Evolutionary conservation across 2,113 vertebrate genomes (phyloP), one percentile per base, ranked within the genome.

Genomic region (Smithornis capensis): DNA sequence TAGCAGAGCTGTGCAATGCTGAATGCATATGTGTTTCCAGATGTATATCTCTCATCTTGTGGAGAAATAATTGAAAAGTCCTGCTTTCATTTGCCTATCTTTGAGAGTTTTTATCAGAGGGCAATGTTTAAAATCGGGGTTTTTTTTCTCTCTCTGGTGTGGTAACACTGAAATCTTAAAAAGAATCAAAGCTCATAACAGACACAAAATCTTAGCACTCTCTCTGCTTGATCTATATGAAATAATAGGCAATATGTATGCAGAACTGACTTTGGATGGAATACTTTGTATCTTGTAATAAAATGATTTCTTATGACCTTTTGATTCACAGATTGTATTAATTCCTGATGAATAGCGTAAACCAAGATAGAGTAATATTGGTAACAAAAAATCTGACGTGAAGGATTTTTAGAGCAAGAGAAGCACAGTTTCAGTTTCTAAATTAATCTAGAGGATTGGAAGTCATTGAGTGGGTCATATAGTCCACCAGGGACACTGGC

Each of bases 111-210:
- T 65, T 89, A 40, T 33, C 31, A 33, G 53, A 56, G 3, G 10
- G 2, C 1, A 44, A 19, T 63, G 8, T 71, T 92, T 64, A 57
- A 75, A 60, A 57, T 33, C 52, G 13, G 1, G 2, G 10, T 19
- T 31, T 6, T 24, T 49, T 50, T 7, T 29, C 3, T 8, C 4
- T 1, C 14, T 23, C 14, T 21, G 2, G 1, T 47, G 28, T 45
- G 16, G 6, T 37, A 65, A 14, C 11, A 18, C 5, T 63, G 56
- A 75, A 69, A 56, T 69, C 42, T 52, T 59, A 19, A 85, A 85
- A 82, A 75, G 25, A 42, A 75, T 47, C 14, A 42, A 75, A 76
- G 13, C 13, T 80, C 5, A 0, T 28, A 33, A 57, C 3, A 78
- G 2, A 23, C 29, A 71, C 1, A 6, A 37, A 75, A 63, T 49